Base-by-base conservation (phyloP, 2,888 invertebrate genomes). In the Lutraria lutraria region DNA sequence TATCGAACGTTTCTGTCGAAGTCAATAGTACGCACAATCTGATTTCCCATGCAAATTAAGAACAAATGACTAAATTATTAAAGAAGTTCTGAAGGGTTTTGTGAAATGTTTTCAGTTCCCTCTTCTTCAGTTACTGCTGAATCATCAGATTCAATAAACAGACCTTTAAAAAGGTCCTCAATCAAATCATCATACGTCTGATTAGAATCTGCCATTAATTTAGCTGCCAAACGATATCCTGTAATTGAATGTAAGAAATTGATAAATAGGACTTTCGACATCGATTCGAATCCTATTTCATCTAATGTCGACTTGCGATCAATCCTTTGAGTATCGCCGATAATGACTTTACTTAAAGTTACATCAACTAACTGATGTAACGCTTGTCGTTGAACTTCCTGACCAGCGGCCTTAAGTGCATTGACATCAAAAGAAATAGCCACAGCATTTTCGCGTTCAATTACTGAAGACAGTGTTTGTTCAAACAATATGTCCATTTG, bases 231-330 rank as follows among this genome's bases (percentile, higher is more conserved):
- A 0, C 56, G 53, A 16, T 85, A 52, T 0, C 76, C 56, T 31
- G 84, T 76, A 16, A 54, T 19, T 72, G 43, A 29, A 10, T 54
- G 76, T 25, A 85, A 31, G 52, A 85, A 25, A 25, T 76, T 76
- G 68, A 76, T 85, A 54, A 85, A 85, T 25, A 76, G 76, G 3
- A 76, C 54, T 6, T 72, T 76, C 2, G 84, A 85, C 76, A 85
- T 85, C 1, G 84, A 85, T 16, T 85, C 84, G 29, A 85, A 52
- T 10, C 68, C 63, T 53, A 85, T 43, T 16, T 72, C 84, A 31
- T 68, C 84, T 0, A 85, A 29, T 0, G 53, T 54, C 43, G 43
- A 43, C 8, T 43, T 43, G 43, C 43, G 43, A 43, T 43, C 43
- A 8, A 43, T 43, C 4, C 8, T 43, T 43, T 43, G 43, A 43